Evolutionary conservation across 2,113 vertebrate genomes (phyloP).

Genomic region (Bubo blakistoni): DNA sequence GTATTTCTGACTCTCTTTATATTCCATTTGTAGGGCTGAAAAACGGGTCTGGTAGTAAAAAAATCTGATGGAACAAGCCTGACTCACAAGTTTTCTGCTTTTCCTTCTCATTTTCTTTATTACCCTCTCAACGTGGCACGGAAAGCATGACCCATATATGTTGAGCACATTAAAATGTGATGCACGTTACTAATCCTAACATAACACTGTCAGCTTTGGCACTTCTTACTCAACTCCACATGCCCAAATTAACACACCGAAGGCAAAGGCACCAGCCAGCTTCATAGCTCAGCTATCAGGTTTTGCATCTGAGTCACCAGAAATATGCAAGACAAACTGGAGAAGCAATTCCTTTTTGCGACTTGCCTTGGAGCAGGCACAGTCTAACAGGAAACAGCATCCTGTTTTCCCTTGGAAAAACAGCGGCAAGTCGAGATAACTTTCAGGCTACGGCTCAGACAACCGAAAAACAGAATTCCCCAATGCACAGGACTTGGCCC

Average conservation of each 20-base stretch:
- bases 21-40: background rate
- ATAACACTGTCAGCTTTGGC: slow-evolving; percentile 57
- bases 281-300: slow-evolving; percentile 44
- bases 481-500: background rate
- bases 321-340: slow-evolving; percentile 35
- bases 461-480: background rate
- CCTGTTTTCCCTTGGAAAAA: slow-evolving; percentile 42
- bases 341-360: slow-evolving; percentile 49
- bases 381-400: slow-evolving; percentile 32
- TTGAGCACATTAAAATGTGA: slow-evolving; percentile 43
- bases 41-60: background rate
- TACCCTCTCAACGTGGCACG: background rate
- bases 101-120: slow-evolving; percentile 3
- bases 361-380: slow-evolving; percentile 45
- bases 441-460: background rate
- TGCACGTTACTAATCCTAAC: slow-evolving; percentile 52
- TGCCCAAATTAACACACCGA: slow-evolving; percentile 49
- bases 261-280: slow-evolving; percentile 61
- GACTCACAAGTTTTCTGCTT: background rate
- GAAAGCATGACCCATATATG: slow-evolving; percentile 5
- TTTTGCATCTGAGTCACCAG: slow-evolving; percentile 57
- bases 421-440: background rate
- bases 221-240: slow-evolving; percentile 3
- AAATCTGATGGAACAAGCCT: background rate
- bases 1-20: background rate